These are phyloP conservation scores for Siderastrea siderea DNA, from an alignment of 92 coral and sea anemone species.

Conservation along the genomic window DNA sequence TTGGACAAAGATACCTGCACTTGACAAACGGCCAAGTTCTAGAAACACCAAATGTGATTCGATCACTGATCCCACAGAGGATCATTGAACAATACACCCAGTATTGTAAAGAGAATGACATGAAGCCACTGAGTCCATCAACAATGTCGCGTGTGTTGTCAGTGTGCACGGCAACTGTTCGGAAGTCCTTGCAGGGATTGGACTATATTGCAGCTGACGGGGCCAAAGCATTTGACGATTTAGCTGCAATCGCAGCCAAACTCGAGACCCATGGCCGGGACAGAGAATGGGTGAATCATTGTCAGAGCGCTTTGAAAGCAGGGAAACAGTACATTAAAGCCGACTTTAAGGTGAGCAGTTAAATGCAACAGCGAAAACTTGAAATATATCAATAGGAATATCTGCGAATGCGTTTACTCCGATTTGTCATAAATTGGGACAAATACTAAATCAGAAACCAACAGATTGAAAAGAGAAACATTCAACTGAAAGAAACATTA, in stretches of 20 bases:
- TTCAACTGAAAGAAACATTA: too few relatives aligned
- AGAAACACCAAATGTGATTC: slow-evolving; percentile 49
- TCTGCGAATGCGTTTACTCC: too few relatives aligned
- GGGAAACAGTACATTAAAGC: slow-evolving; percentile 75
- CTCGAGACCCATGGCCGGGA: slow-evolving; percentile 32
- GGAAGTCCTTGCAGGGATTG: slow-evolving; percentile 38
- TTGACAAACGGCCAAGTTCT: slow-evolving; percentile 56
- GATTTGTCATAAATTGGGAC: too few relatives aligned
- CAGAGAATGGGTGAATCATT: slow-evolving; percentile 37
- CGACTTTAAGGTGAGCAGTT: slow-evolving; percentile 58
- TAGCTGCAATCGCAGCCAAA: slow-evolving; percentile 33
- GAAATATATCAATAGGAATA: too few relatives aligned
- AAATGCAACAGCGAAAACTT: too few relatives aligned
- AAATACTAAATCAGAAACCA: too few relatives aligned
- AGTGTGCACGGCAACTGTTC: slow-evolving; percentile 25
- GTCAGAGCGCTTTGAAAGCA: slow-evolving; percentile 54
- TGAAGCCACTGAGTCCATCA: slow-evolving; percentile 23
- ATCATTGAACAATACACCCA: slow-evolving; percentile 35
- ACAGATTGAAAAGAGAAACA: too few relatives aligned
- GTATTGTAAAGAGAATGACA: slow-evolving; percentile 28
- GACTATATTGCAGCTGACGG: slow-evolving; percentile 40
- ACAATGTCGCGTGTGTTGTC: slow-evolving; percentile 14
- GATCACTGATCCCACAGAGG: slow-evolving; percentile 53
- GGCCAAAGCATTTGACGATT: slow-evolving; percentile 31
- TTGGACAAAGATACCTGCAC: slow-evolving; percentile 63